Percentiles rank a stretch among this genome's conserved stretches.
Conservation (phyloP, 2,113 vertebrate species). For the Zosterops lateralis region DNA sequence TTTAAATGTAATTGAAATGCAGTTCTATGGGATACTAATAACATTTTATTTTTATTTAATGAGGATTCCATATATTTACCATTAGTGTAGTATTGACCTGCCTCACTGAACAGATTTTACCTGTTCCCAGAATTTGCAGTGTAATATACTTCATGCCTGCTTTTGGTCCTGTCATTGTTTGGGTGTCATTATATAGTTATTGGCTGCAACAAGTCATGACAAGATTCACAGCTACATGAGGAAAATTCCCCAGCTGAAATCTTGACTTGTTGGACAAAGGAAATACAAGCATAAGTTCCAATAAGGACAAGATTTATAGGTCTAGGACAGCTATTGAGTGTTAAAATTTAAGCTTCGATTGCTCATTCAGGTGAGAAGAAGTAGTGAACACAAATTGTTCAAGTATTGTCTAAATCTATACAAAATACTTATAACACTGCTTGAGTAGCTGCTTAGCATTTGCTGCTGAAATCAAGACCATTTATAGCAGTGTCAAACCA, state of each 20-base stretch:
- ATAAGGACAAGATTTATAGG: background rate
- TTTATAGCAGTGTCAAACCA: background rate
- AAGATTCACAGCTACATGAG: background rate
- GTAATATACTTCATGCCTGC: background rate
- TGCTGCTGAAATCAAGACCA: background rate
- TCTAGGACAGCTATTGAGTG: background rate
- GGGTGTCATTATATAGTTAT: background rate
- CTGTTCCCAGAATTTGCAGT: background rate
- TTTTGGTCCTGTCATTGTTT: background rate
- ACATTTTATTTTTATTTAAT: background rate
- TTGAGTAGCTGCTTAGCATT: background rate
- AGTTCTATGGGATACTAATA: background rate
- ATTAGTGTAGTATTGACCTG: background rate
- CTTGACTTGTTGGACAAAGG: background rate
- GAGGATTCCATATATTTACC: background rate
- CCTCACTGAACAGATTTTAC: background rate
- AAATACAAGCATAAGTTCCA: background rate
- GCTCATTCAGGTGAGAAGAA: background rate
- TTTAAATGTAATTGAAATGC: background rate
- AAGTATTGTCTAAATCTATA: background rate
- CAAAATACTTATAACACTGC: background rate
- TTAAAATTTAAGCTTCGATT: background rate
- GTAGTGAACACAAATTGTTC: background rate
- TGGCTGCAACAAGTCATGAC: background rate
- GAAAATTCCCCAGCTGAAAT: background rate